Evolutionary conservation across 2,797 vertebrate genomes (phyloP), one percentile per base, ranked within the genome.

Genomic region (Eupleurogrammus muticus): DNA sequence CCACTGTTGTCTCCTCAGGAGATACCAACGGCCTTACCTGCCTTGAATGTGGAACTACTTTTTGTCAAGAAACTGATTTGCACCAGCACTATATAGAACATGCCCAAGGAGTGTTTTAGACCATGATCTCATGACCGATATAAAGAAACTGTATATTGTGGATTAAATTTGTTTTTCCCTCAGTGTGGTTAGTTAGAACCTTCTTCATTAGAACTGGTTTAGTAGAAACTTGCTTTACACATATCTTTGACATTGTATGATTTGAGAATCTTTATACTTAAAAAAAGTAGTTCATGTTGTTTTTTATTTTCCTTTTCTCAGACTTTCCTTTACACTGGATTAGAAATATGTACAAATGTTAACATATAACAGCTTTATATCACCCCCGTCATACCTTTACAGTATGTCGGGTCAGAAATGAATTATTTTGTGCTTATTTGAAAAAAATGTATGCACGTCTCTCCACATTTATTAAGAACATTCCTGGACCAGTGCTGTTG

Each of bases 11-110:
- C 47, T 57, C 75, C 14, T 62, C 63, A 42, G 81, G 64, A 85
- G 80, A 83, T 42, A 10, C 77, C 21, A 28, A 66, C 65, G 69
- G 83, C 73, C 87, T 92, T 72, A 89, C 81, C 24, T 93, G 90
- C 65, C 84, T 88, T 66, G 92, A 95, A 90, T 94, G 92, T 90
- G 91, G 93, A 80, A 81, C 83, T 83, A 87, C 86, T 77, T 93
- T 93, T 86, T 70, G 68, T 66, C 57, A 86, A 63, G 91, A 93
- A 81, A 80, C 64, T 6, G 84, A 91, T 74, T 83, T 93, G 72
- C 93, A 94, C 85, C 90, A 93, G 86, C 92, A 93, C 83, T 91
- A 88, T 59, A 87, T 81, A 58, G 88, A 90, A 75, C 91, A 93
- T 68, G 83, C 77, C 42, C 62, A 61, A 35, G 73, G 85, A 42